These are phyloP conservation scores for Solen grandis DNA, from an alignment of 1,140 invertebrate genomes.

Conservation along the genomic window DNA sequence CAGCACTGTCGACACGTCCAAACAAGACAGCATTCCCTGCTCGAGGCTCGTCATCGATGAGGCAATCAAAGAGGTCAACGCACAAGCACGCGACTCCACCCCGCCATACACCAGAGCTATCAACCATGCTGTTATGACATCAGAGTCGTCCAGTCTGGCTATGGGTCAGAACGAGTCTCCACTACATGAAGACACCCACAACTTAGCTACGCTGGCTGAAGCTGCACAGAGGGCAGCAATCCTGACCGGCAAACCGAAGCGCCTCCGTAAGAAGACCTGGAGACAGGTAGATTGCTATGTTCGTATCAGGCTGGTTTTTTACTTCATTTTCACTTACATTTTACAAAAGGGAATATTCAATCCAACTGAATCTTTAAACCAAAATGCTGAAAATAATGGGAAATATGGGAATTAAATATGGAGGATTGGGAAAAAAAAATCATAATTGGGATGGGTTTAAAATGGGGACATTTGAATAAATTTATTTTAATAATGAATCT, in stretches of 20 bases:
- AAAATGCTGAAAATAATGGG: no score
- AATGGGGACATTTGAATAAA: no score
- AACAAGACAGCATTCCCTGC: background rate
- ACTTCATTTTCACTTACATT: constrained; percentile 56
- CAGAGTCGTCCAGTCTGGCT: background rate
- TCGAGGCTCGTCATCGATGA: background rate
- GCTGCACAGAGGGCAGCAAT: constrained; percentile 63
- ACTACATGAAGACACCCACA: constrained; percentile 54
- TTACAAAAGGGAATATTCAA: constrained; percentile 20
- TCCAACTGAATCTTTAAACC: no score
- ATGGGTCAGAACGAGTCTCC: background rate
- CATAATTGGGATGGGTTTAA: no score
- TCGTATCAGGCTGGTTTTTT: constrained; percentile 69
- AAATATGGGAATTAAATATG: no score
- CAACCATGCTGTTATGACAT: background rate
- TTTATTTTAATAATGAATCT: no score
- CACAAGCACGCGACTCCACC: background rate
- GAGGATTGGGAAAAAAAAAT: no score
- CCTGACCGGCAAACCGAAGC: constrained; percentile 63
- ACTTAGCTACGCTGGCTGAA: constrained; percentile 74
- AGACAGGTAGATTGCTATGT: constrained; percentile 76
- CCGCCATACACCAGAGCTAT: background rate
- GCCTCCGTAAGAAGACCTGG: constrained; percentile 76
- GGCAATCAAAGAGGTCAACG: background rate
- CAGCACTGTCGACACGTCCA: background rate